Base-by-base conservation (phyloP, 2,888 invertebrate genomes). In the Cetonia aurata region DNA sequence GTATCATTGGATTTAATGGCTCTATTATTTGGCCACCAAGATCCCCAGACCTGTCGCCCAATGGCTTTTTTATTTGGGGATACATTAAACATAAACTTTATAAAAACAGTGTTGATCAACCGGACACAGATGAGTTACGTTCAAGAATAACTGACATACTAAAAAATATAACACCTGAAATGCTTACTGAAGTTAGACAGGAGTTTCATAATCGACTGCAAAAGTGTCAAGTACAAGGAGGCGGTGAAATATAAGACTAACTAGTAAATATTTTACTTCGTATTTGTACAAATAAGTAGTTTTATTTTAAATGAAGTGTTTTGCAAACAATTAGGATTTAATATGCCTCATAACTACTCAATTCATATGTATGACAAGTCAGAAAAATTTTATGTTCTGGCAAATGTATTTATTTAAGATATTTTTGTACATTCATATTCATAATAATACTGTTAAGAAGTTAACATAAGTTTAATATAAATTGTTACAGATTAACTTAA, bases 1-100 rank as follows among this genome's bases (percentile, higher is more conserved):
- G 53, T 10, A n/a, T 53, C 12, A 53, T 53, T 53, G 53, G 53
- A 25, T 25, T 53, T 10, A 53, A 53, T 10, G 53, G 53, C 9
- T 25, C 53, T 19, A 25, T 53, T 53, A n/a, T 53, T 25, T 53
- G 53, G 53, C 53, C 53, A 10, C 53, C 53, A 25, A 53, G 53
- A 6, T 53, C 53, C 0, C 25, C 53, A 1, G 53, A 53, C n/a
- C n/a, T 53, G 6, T 53, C 53, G 6, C 53, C 53, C n/a, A 25
- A 25, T 25, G 53, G 53, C 19, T 53, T 53, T n/a, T 53, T 53
- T n/a, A 4, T 53, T 25, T 53, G 19, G 19, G 53, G 53, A n/a
- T 53, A 53, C 12, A 9, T 53, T 25, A 53, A 53, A 53, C 25
- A 53, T 6, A 53, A 53, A 25, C n/a, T 53, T 25, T 53, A 53